Conservation (phyloP, 2,888 invertebrate species). For the Rhagium mordax region DNA sequence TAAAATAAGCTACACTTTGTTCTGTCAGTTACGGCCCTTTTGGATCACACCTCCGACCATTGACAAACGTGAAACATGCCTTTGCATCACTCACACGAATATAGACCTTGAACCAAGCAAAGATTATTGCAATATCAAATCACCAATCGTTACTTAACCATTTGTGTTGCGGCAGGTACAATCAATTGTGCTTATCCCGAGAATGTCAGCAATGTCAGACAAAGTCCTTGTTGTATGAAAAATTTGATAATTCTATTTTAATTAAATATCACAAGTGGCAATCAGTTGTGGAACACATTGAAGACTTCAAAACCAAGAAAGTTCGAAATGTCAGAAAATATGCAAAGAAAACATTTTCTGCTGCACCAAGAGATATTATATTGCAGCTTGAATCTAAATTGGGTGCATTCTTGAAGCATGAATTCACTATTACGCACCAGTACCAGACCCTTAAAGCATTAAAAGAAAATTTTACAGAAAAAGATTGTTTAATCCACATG, state of each 20-base stretch:
- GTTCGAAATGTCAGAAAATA: not conserved
- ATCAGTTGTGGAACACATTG: not conserved
- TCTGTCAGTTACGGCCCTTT: not conserved
- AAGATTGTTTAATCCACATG: conserved; percentile 52
- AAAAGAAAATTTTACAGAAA: conserved; percentile 39
- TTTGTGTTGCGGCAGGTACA: not conserved
- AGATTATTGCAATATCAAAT: not conserved
- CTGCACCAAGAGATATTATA: not conserved
- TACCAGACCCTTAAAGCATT: not conserved
- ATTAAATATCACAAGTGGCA: not conserved
- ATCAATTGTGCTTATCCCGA: not conserved
- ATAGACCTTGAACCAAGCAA: not conserved
- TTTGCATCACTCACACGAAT: not conserved
- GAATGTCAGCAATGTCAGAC: not conserved
- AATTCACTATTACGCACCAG: not conserved
- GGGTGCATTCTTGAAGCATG: not conserved
- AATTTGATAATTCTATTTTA: not conserved
- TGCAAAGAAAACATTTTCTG: not conserved
- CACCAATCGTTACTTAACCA: not conserved
- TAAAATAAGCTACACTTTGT: not conserved
- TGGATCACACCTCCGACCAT: not conserved
- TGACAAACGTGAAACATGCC: not conserved
- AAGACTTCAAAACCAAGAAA: not conserved
- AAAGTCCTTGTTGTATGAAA: not conserved
- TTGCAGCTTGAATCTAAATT: not conserved